A percentile compares a stretch with the other conserved stretches of the same genome.
Evolutionary conservation across 2,113 vertebrate genomes (phyloP).

Genomic region (Tiliqua scincoides): DNA sequence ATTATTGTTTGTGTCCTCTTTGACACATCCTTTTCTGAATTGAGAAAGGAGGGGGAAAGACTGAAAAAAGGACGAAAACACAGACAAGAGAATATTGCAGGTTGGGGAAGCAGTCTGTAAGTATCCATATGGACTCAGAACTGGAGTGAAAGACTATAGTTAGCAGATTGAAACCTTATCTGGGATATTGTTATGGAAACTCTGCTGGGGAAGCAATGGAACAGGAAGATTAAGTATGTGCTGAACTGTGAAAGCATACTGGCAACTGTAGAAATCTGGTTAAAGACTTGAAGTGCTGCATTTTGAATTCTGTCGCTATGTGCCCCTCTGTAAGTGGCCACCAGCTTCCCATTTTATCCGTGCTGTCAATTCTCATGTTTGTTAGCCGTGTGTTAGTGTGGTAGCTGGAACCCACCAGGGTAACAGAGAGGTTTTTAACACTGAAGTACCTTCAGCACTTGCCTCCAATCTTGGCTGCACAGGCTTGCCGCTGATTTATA

Average conservation of each 20-base stretch:
- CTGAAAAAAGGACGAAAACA: not conserved
- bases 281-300: not conserved
- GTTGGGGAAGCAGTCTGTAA: not conserved
- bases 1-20: too few species aligned
- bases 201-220: not conserved
- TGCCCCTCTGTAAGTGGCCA: not conserved
- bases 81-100: not conserved
- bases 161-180: not conserved
- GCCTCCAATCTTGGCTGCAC: not conserved
- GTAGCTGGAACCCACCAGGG: not conserved
- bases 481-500: not conserved
- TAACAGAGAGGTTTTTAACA: not conserved
- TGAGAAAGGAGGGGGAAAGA: not conserved
- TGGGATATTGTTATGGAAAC: not conserved
- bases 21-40: too few species aligned
- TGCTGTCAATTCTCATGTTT: not conserved
- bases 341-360: not conserved
- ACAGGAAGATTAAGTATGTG: not conserved
- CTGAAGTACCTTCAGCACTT: not conserved
- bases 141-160: not conserved
- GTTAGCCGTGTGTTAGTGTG: not conserved
- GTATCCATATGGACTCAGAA: not conserved
- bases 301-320: not conserved
- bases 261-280: not conserved
- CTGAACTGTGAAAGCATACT: not conserved